Evolutionary conservation across 2,888 invertebrate genomes (phyloP), one percentile per base, ranked within the genome.

Genomic region (Drosophila phalerata): DNA sequence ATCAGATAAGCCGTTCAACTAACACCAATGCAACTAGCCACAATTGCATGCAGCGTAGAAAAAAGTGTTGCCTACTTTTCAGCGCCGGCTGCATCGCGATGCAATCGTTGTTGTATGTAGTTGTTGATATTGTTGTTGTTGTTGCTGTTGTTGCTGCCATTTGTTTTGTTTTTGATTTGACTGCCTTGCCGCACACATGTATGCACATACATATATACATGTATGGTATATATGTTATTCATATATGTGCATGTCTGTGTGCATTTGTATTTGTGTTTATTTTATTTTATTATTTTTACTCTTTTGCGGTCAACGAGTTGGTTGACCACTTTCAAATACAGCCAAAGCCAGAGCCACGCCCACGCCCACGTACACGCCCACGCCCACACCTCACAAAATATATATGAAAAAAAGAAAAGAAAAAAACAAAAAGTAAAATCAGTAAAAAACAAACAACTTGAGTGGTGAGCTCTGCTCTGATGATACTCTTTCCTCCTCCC

Each of bases 291-390:
- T 83, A 77, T 82, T 83, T 73, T 84, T 82, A 83, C 90, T 81
- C 77, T 84, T 84, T 87, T 90, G 90, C 69, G 91, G 91, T 91
- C 81, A 87, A 81, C 84, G 85, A 91, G 91, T 90, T 89, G 91
- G 91, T 91, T 90, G 91, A 91, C 91, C 91, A 91, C 91, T 91
- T 89, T 85, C 88, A 86, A 86, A 86, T 86, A 80, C 79, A 76
- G 69, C 78, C 72, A 73, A 78, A 72, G 72, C 69, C 67, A 63
- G 38, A 47, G 49, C 55, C 69, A 68, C 61, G 32, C 55, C 51
- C 64, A 66, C 42, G 49, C 63, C 49, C 37, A 68, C 34, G 30
- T 25, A 25, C 69, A 66, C 61, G 32, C 30, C 25, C 28, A 28
- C 28, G 8, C 60, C 25, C 30, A 28, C 40, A 34, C 38, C 48